Base-by-base conservation (phyloP, 2,888 invertebrate species). In the Tiliacea aurago region DNA sequence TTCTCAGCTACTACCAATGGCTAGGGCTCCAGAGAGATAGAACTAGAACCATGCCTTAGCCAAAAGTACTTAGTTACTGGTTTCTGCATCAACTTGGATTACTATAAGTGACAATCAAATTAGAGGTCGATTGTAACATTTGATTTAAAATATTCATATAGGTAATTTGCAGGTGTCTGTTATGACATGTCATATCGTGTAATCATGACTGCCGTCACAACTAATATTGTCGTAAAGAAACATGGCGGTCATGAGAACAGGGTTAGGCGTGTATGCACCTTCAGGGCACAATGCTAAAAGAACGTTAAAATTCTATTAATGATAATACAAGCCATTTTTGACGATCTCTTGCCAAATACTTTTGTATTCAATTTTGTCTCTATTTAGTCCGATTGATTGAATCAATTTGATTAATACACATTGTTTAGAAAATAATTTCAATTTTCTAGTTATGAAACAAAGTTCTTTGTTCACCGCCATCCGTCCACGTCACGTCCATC, bases 201-300 rank as follows among this genome's bases (percentile, higher is more conserved):
- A 43, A 53, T 73, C 78, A 56, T 78, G 56, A 43, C 63, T 33
- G 15, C 51, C 23, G 64, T 49, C 64, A 67, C 11, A 69, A 81
- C 41, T 78, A 71, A n/a, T n/a, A 73, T 64, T 59, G 47, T 68
- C 28, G 20, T 23, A 55, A 41, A 28, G 58, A 62, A 83, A 64
- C 45, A 37, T 69, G 37, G 15, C 70, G 43, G 56, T 45, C 33
- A 74, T 79, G 53, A 49, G 67, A 73, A 49, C 74, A 53, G 83
- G 83, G 74, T 63, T 73, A 6, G 69, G 55, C 47, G 20, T n/a
- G n/a, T 70, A 23, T 47, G 28, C 65, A 67, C 55, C 80, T 70
- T 13, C 67, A 53, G 80, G 80, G 78, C 78, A 72, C n/a, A 69
- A 45, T 80, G 33, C 7, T 37, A 63, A 56, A 70, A 63, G 10